Percentiles rank a stretch among this genome's conserved stretches.
phyloP scores from a whole-genome alignment of 1,140 invertebrate species.

The Matsumurasca onukii region DNA sequence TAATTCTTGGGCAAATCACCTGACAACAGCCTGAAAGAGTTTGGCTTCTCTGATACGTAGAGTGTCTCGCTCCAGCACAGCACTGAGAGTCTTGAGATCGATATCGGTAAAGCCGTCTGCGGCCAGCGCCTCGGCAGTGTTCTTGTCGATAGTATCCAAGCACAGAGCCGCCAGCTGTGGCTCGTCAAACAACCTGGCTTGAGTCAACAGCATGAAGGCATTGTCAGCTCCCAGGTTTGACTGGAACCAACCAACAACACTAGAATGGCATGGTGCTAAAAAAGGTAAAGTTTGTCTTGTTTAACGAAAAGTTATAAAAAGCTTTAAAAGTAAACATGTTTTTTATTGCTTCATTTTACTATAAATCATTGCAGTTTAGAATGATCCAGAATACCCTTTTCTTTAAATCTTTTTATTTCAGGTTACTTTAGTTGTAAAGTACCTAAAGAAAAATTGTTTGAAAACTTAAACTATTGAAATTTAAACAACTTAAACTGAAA shows the following conservation, averaged over 20 bases:
- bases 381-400: too few relatives aligned
- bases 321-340: not conserved
- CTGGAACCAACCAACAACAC: conserved; percentile 29
- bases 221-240: conserved; percentile 77
- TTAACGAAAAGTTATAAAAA: not conserved
- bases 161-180: conserved; percentile 75
- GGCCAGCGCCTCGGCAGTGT: conserved; percentile 75
- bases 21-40: conserved; percentile 70
- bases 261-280: not conserved
- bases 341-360: not conserved
- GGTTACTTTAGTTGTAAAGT: too few relatives aligned
- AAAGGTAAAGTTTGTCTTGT: not conserved
- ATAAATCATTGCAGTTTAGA: too few relatives aligned
- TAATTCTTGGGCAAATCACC: too few relatives aligned
- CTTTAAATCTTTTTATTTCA: too few relatives aligned
- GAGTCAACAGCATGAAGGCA: conserved; percentile 81
- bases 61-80: conserved; percentile 80
- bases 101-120: conserved; percentile 89
- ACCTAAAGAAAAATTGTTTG: not conserved
- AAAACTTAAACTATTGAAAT: not conserved
- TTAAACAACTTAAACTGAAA: not conserved
- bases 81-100: conserved; percentile 78
- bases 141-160: conserved; percentile 84
- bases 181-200: conserved; percentile 81
- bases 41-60: conserved; percentile 78